Conservation (phyloP, 2,797 vertebrate genomes). For the Alca torda region DNA sequence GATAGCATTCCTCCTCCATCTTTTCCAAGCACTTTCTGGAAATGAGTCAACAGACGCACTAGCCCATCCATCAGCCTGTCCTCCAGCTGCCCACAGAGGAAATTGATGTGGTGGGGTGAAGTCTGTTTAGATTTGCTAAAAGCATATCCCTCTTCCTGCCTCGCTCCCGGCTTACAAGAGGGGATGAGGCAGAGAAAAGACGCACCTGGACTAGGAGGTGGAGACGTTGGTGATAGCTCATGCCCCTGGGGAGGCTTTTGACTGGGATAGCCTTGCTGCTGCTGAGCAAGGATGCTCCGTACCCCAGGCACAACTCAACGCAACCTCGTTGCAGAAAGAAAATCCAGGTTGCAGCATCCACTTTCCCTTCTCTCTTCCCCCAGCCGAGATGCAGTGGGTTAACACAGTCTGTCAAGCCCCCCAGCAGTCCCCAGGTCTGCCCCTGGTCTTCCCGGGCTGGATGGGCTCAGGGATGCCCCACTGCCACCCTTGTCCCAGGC, state of each 20-base stretch:
- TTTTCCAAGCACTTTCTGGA: background rate
- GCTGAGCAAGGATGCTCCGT: background rate
- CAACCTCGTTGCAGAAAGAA: background rate
- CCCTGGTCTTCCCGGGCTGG: background rate
- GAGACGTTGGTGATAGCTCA: background rate
- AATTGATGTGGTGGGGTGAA: background rate
- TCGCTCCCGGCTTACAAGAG: accelerated
- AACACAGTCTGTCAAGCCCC: background rate
- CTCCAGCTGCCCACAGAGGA: background rate
- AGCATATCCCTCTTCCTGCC: background rate
- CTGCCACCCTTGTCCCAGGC: background rate
- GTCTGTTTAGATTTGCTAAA: background rate
- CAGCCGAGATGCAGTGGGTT: background rate
- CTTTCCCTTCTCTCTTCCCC: background rate
- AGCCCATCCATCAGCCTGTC: background rate
- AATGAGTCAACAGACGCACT: background rate
- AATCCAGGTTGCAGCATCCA: background rate
- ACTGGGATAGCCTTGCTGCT: background rate
- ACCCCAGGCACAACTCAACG: background rate
- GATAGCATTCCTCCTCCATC: background rate
- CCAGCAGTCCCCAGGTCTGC: background rate
- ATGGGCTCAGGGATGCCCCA: too few species aligned
- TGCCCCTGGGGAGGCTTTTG: background rate
- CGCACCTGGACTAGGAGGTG: background rate
- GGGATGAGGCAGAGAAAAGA: background rate